Evolutionary conservation across 2,888 invertebrate genomes (phyloP), one percentile per base, ranked within the genome.

Genomic region (Ptychoptera contaminata): DNA sequence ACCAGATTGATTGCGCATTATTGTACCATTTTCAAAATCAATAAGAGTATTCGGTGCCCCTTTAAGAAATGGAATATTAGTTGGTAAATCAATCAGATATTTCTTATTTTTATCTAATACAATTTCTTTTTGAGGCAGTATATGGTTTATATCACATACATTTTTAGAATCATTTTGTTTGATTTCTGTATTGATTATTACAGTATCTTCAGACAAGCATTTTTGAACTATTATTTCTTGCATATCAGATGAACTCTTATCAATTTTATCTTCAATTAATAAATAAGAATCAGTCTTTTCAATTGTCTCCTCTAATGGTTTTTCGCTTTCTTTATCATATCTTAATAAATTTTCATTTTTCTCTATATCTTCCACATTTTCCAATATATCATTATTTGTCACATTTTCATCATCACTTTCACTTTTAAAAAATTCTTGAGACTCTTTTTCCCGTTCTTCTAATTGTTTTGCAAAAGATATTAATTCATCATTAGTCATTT

Each of bases 351-450:
- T 39, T 44, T n/a, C n/a, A n/a, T n/a, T 11, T 23, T 23, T 23
- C 23, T 23, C 7, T 7, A 23, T 23, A 5, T 5, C 23, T 23
- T 23, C 7, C 7, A 23, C 15, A 16, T 43, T 35, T 42, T 40
- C 15, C 30, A 14, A 34, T 29, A 39, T 9, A 10, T 42, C 2
- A 31, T 42, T 14, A 30, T 43, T 7, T 5, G 31, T 2, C n/a
- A 8, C 61, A 37, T 59, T 57, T 48, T 69, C 73, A 11, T 71
- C 70, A 50, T 76, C 76, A 48, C 73, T 72, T 47, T 80, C 81
- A 52, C 82, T 82, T 64, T 82, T 81, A 54, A 80, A 87, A 56
- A 86, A 76, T 54, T 77, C 72, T 54, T 78, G 74, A 43, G 82
- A 77, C 63, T 82, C 79, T 58, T 79, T 79, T 54, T 80, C 79